Evolutionary conservation across 2,888 invertebrate genomes (phyloP), one percentile per base, ranked within the genome.

Genomic region (Drosophila subsilvestris): DNA sequence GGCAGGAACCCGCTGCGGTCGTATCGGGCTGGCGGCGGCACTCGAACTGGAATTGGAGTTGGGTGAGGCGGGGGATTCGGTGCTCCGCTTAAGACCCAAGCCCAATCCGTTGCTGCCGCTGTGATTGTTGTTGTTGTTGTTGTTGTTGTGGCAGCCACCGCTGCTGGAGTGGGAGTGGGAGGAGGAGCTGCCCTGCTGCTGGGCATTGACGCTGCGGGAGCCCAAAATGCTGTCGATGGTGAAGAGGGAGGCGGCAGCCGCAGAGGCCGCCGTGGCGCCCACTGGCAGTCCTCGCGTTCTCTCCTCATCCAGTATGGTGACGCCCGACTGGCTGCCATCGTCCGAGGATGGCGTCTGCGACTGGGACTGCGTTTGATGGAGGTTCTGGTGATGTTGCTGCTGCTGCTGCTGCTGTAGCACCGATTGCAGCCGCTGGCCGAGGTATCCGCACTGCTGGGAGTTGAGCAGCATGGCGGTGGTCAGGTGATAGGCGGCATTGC

Each of bases 211-310:
- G 9, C 50, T 79, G 93, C 91, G 80, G 58, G 96, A 96, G 53
- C 96, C 96, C 91, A 97, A 93, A 86, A 97, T 96, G 92, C 96
- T 97, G 92, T 97, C 97, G 89, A 97, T 97, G 84, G 97, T 97
- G 92, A 97, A 97, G 73, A 96, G 93, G 6, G 95, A 95, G 22
- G 94, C 93, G 0, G 94, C 93, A 88, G 94, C 93, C 2, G 91
- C 89, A 0, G 88, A 85, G 4, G 90, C 89, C 88, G 94, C 93
- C 8, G 90, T 82, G 10, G 87, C 79, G 42, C 78, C 77, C 44
- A 56, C 57, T 1, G 83, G 70, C 37, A 37, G n/a, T 17, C 56
- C 60, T 7, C 48, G 69, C n/a, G 69, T 17, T 9, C 91, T 84
- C 25, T 92, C 91, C 50, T 90, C 90, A 37, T 91, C 90, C 61